These are phyloP conservation scores for Drosophila limbata DNA, from an alignment of 2,888 invertebrate species.

Conservation along the genomic window DNA sequence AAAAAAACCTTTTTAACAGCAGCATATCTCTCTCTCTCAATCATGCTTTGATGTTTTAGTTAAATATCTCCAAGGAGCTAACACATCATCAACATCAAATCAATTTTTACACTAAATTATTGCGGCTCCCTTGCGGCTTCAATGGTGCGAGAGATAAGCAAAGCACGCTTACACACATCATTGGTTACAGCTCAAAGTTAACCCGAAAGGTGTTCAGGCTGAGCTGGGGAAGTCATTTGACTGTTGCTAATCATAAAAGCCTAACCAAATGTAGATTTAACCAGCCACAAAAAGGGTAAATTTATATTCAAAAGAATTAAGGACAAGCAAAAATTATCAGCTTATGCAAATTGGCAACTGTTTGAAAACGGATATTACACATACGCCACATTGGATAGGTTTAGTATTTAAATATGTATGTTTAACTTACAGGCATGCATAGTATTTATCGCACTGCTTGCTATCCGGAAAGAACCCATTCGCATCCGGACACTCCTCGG, in stretches of 20 bases:
- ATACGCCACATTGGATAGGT: constrained; percentile 12
- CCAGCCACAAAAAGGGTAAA: background rate
- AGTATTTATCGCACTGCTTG: constrained; percentile 95
- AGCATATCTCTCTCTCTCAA: background rate
- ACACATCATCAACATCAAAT: constrained; percentile 33
- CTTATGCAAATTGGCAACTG: background rate
- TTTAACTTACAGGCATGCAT: constrained; percentile 89
- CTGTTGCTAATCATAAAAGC: constrained; percentile 6
- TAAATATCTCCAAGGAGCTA: background rate
- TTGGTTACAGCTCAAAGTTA: constrained; percentile 20
- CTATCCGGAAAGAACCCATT: constrained; percentile 94
- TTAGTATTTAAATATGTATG: background rate
- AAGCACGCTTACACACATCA: constrained; percentile 49
- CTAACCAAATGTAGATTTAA: background rate
- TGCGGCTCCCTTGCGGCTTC: constrained; percentile 40
- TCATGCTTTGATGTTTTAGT: background rate
- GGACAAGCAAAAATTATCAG: background rate
- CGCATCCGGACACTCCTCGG: constrained; percentile 91
- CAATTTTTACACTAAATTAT: constrained; percentile 59
- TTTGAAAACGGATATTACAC: constrained; percentile 9
- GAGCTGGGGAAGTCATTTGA: constrained; percentile 10
- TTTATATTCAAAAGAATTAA: background rate
- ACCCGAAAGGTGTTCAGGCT: constrained; percentile 7
- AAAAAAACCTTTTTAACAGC: background rate
- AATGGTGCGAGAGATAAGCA: constrained; percentile 50